Conservation (phyloP, 2,888 invertebrate species). For the Diloba caeruleocephala region DNA sequence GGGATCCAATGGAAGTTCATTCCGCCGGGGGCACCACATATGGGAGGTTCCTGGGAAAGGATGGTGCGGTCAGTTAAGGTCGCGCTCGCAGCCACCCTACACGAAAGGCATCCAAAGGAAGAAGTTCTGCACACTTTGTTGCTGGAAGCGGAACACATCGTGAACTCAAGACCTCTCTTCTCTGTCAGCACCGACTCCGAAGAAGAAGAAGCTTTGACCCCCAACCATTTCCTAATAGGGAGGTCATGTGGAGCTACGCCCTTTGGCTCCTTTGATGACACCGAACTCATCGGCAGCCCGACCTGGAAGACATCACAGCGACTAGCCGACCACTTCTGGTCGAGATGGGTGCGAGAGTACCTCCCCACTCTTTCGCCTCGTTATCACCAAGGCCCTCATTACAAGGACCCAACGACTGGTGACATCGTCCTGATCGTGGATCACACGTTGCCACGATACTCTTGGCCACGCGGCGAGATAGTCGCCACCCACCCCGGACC, state of each 20-base stretch:
- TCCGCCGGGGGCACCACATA: too few species aligned
- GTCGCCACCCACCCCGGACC: background rate
- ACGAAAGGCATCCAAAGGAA: too few species aligned
- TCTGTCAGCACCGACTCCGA: too few species aligned
- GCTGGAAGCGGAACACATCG: too few species aligned
- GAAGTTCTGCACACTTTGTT: too few species aligned
- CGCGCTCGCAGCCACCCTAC: too few species aligned
- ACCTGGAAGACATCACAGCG: background rate
- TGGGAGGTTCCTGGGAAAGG: too few species aligned
- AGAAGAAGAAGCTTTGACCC: background rate
- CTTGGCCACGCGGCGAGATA: constrained; percentile 1
- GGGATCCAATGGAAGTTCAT: too few species aligned
- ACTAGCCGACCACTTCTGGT: background rate
- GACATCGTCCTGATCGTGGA: background rate
- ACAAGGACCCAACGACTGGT: background rate
- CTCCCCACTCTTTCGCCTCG: too few species aligned
- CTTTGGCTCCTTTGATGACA: background rate
- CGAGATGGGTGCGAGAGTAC: background rate
- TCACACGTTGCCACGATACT: too few species aligned
- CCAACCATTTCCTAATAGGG: constrained; percentile 4
- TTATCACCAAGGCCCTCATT: background rate
- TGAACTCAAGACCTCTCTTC: too few species aligned
- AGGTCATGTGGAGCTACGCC: background rate
- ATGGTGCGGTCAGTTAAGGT: too few species aligned
- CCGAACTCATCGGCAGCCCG: background rate